These are phyloP conservation scores for Nymphalis io DNA, from an alignment of 1,140 invertebrate species.

Conservation along the genomic window DNA sequence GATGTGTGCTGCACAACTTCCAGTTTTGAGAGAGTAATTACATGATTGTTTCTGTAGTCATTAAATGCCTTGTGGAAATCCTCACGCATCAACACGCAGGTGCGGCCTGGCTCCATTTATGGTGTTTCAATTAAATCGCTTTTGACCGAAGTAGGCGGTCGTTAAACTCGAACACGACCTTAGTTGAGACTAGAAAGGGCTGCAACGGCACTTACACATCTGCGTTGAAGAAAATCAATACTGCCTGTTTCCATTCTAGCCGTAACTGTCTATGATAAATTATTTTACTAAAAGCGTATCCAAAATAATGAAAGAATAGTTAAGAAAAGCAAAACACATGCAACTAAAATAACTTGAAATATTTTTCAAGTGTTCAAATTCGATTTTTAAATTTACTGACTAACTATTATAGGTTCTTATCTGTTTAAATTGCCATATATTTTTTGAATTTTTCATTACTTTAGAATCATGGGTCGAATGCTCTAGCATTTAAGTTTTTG, in stretches of 20 bases:
- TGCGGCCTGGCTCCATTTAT: slow-evolving; percentile 61
- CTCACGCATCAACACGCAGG: slow-evolving; percentile 50
- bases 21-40: slow-evolving; percentile 23
- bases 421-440: too few relatives aligned
- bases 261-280: too few relatives aligned
- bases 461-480: too few relatives aligned
- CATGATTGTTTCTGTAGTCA: slow-evolving; percentile 30
- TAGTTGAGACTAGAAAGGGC: slow-evolving; percentile 29
- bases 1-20: slow-evolving; percentile 23
- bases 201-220: neutral
- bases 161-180: slow-evolving; percentile 50
- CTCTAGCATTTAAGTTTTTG: too few relatives aligned
- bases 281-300: too few relatives aligned
- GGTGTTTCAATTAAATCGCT: slow-evolving; percentile 74
- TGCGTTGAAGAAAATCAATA: neutral
- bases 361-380: too few relatives aligned
- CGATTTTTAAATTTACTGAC: too few relatives aligned
- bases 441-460: too few relatives aligned
- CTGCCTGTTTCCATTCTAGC: neutral
- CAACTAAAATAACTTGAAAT: too few relatives aligned
- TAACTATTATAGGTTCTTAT: too few relatives aligned
- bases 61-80: slow-evolving; percentile 41
- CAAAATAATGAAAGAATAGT: too few relatives aligned
- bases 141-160: slow-evolving; percentile 67
- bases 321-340: too few relatives aligned